Evolutionary conservation across 2,797 vertebrate genomes (phyloP), one percentile per base, ranked within the genome.

Genomic region (Clarias fuscus): DNA sequence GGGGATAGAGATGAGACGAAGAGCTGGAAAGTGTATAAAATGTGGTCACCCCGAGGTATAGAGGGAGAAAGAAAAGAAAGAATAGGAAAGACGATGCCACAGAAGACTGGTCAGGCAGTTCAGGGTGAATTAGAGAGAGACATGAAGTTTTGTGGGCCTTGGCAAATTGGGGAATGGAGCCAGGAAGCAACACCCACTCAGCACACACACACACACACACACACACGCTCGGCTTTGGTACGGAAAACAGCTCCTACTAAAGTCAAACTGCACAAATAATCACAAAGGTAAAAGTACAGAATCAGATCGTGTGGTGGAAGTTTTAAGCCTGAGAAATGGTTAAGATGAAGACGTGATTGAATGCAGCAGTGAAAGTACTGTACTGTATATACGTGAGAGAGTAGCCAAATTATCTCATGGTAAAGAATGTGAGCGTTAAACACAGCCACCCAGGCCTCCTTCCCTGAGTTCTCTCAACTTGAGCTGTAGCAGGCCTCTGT

Each of bases 401-500:
- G 77, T 30, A 27, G 90, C 91, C 86, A 93, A 92, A 92, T 94
- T 93, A 93, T 93, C 93, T 94, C 92, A 90, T 92, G 88, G 88
- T 92, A 93, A 91, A 93, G 92, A 93, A 92, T 91, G 90, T 93
- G 90, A 87, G 80, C 90, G 89, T 92, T 93, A 94, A 94, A 94
- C 92, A 94, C 92, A 92, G 90, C 90, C 83, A 88, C 89, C 91
- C 91, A 89, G 87, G 90, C 88, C 91, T 92, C 90, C 90, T 40
- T 43, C n/a, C n/a, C 76, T 59, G 82, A 65, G 67, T 84, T 71
- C 83, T 73, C 71, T 78, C 87, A 83, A 65, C 20, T 67, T 84
- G 86, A 85, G 77, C 75, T 87, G 83, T 81, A 84, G 61, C 77
- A 81, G 78, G 64, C 73, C 70, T 83, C 68, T 48, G 65, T 24